Evolutionary conservation across 64 coral and sea anemone genomes (phyloP), one percentile per base, ranked within the genome.

Genomic region (Porites lutea): DNA sequence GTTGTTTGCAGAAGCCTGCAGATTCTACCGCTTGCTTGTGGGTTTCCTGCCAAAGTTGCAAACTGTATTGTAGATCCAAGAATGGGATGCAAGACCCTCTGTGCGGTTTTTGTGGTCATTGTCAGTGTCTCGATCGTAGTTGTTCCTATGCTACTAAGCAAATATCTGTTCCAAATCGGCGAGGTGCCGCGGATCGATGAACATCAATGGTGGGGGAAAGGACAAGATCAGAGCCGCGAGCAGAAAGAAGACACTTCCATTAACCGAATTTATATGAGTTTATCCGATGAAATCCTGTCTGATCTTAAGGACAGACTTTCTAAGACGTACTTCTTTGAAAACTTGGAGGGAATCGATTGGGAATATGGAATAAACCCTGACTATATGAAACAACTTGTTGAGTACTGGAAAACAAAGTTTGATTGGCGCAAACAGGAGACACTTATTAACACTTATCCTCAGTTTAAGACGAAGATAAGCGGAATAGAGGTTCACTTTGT

Each of bases 371-470:
- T 77, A 20, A 88, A 98, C 22, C 74, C 68, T 0, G 61, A 70
- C 5, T 95, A 96, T 43, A 61, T 98, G 76, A 96, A 74, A 75
- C 21, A 91, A 11, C 55, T 98, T 14, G 94, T 96, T 2, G 71
- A 93, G 45, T 96, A 98, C 49, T 98, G 97, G 97, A 93, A 48
- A 63, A 88, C 87, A 8, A 79, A 92, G 10, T 98, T 87, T 48
- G 88, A 98, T 48, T 98, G 97, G 97, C 86, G 55, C 16, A 87
- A 89, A 62, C 97, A 98, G 65, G 97, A 98, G 45, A 60, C 65
- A 13, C 9, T 88, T 50, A 44, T 98, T 7, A 98, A 98, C 85
- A 86, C 94, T 0, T 93, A 90, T 47, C 73, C 81, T 14, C 94
- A 98, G 15, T 93, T 78, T 52, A 90, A 91, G 52, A 93, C 94